Conservation (phyloP, 1,140 invertebrate species). For the Chrysomallon squamiferum region DNA sequence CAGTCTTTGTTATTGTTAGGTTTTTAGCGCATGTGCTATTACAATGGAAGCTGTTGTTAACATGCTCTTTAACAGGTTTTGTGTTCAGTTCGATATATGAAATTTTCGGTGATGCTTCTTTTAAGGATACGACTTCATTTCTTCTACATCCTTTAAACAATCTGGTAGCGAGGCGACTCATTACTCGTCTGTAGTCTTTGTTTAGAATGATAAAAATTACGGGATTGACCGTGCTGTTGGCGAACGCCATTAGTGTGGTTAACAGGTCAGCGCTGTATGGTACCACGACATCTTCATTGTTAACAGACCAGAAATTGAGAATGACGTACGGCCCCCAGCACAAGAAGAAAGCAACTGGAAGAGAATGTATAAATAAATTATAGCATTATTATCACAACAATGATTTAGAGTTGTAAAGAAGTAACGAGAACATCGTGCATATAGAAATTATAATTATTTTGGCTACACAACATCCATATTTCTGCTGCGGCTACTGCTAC, state of each 20-base stretch:
- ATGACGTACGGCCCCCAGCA: constrained; percentile 33
- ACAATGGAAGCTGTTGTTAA: too few relatives aligned
- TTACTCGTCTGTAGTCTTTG: constrained; percentile 12
- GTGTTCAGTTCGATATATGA: too few relatives aligned
- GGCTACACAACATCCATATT: too few relatives aligned
- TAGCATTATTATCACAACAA: neutral
- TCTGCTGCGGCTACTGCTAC: too few relatives aligned
- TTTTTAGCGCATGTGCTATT: too few relatives aligned
- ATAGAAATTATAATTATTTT: too few relatives aligned
- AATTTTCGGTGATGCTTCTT: too few relatives aligned
- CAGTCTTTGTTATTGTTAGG: too few relatives aligned
- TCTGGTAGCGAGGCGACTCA: neutral
- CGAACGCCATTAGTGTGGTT: constrained; percentile 27
- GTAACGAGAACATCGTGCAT: too few relatives aligned
- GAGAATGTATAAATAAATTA: neutral
- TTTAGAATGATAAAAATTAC: constrained; percentile 23
- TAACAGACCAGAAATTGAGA: constrained; percentile 27
- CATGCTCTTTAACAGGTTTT: too few relatives aligned
- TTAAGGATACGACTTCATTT: too few relatives aligned
- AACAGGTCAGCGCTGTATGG: constrained; percentile 26
- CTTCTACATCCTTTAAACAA: neutral
- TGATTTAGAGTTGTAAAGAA: too few relatives aligned
- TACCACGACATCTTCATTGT: constrained; percentile 17
- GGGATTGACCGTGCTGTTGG: constrained; percentile 29
- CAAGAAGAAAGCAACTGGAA: constrained; percentile 27